These are phyloP conservation scores for Catocala fraxini DNA, from an alignment of 2,888 invertebrate species.

Conservation along the genomic window DNA sequence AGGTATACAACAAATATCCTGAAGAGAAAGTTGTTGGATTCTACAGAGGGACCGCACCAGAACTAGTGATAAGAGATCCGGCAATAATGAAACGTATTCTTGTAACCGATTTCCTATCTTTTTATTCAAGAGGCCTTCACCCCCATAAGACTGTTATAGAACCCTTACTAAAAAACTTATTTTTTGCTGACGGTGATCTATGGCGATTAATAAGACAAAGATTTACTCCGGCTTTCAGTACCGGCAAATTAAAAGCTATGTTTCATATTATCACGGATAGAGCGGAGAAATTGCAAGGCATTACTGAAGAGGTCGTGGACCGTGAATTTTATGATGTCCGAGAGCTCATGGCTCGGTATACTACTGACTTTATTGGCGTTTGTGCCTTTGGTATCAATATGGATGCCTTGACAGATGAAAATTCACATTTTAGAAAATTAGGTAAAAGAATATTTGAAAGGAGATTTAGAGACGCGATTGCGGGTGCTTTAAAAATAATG, in stretches of 20 bases:
- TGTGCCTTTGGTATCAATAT: conserved; percentile 80
- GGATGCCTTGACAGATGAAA: conserved; percentile 72
- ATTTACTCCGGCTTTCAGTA: conserved; percentile 77
- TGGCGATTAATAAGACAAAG: conserved; percentile 77
- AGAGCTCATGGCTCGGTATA: conserved; percentile 80
- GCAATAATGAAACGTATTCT: conserved; percentile 74
- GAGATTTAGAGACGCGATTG: conserved; percentile 63
- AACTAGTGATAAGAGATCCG: conserved; percentile 76
- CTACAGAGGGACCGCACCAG: conserved; percentile 68
- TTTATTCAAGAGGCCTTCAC: conserved; percentile 72
- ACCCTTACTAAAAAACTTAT: conserved; percentile 75
- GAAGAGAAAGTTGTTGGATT: conserved; percentile 77
- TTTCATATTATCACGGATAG: conserved; percentile 76
- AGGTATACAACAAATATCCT: conserved; percentile 71
- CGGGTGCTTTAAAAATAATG: conserved; percentile 64
- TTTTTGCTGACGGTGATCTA: conserved; percentile 77
- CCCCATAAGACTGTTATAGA: conserved; percentile 72
- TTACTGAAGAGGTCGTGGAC: conserved; percentile 64
- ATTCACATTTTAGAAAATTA: conserved; percentile 74
- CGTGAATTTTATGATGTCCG: conserved; percentile 70
- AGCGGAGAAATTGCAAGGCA: conserved; percentile 71
- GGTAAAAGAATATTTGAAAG: conserved; percentile 76
- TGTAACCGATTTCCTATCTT: conserved; percentile 71
- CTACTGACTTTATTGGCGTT: conserved; percentile 79
- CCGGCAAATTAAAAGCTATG: conserved; percentile 78